Conservation (phyloP, 2,888 invertebrate species). For the Ceramica pisi region DNA sequence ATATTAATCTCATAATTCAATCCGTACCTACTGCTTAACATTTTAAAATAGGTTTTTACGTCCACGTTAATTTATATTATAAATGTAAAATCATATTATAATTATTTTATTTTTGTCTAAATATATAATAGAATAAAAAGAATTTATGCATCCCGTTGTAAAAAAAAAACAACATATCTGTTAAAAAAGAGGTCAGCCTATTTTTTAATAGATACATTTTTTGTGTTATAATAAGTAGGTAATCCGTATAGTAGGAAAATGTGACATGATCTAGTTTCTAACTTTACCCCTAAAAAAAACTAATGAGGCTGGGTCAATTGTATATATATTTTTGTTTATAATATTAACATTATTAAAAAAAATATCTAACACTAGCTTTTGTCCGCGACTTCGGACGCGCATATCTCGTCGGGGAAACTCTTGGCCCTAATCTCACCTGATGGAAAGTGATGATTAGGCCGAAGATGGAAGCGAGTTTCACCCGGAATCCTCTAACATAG, state of each 20-base stretch:
- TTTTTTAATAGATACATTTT: no score
- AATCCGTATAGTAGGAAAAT: slow-evolving; percentile 9
- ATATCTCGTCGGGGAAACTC: no score
- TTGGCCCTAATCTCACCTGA: no score
- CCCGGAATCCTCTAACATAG: no score
- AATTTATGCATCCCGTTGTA: slow-evolving; percentile 38
- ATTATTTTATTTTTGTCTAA: slow-evolving; percentile 30
- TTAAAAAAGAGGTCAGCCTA: no score
- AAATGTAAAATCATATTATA: slow-evolving; percentile 35
- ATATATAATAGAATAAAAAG: slow-evolving; percentile 21
- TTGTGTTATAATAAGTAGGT: no score
- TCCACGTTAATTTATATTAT: slow-evolving; percentile 38
- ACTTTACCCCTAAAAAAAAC: background rate
- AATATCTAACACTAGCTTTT: no score
- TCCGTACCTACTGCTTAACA: slow-evolving; percentile 27
- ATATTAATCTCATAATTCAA: slow-evolving; percentile 47
- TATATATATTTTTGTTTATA: no score
- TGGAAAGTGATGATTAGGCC: no score
- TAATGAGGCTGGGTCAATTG: background rate
- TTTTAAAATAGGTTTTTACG: slow-evolving; percentile 40
- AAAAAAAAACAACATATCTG: slow-evolving; percentile 32
- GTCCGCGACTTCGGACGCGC: no score
- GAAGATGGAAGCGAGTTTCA: no score
- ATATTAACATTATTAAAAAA: no score
- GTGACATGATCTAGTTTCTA: slow-evolving; percentile 21